phyloP scores from a whole-genome alignment of 1,140 invertebrate genomes.

The Liolophura sinensis region DNA sequence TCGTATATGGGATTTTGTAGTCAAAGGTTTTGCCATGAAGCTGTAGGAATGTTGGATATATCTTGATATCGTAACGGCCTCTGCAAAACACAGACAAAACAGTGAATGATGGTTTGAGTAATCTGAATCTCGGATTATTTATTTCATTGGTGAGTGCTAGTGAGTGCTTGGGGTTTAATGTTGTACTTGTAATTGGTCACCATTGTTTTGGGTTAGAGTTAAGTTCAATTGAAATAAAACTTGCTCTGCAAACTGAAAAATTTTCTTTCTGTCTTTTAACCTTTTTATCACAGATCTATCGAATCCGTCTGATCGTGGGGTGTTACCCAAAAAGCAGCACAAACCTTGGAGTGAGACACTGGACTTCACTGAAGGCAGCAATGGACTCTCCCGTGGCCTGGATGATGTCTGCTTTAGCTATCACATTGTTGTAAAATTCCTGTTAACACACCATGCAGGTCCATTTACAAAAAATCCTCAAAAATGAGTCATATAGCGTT shows the following conservation, averaged over 20 bases:
- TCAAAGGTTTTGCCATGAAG: conserved; percentile 99
- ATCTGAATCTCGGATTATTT: neutral
- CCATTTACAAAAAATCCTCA: no score
- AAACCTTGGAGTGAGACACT: conserved; percentile 96
- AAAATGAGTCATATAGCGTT: no score
- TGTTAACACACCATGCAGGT: conserved; percentile 29
- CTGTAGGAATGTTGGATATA: conserved; percentile 97
- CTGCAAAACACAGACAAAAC: conserved; percentile 64
- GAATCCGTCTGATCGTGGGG: no score
- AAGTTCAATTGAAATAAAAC: no score
- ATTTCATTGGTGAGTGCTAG: no score
- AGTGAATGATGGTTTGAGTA: neutral
- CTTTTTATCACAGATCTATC: no score
- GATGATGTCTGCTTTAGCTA: conserved; percentile 96
- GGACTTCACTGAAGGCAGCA: conserved; percentile 94
- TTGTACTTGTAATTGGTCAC: no score
- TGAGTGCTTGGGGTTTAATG: no score
- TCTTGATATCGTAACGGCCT: conserved; percentile 99
- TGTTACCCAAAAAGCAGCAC: no score
- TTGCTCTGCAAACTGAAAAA: neutral
- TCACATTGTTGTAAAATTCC: conserved; percentile 89
- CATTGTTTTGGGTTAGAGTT: no score
- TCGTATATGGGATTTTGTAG: conserved; percentile 98
- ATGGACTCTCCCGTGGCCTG: conserved; percentile 97
- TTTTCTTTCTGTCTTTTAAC: neutral